phyloP scores from a whole-genome alignment of 1,140 invertebrate genomes.

The Drosophila arawakana region DNA sequence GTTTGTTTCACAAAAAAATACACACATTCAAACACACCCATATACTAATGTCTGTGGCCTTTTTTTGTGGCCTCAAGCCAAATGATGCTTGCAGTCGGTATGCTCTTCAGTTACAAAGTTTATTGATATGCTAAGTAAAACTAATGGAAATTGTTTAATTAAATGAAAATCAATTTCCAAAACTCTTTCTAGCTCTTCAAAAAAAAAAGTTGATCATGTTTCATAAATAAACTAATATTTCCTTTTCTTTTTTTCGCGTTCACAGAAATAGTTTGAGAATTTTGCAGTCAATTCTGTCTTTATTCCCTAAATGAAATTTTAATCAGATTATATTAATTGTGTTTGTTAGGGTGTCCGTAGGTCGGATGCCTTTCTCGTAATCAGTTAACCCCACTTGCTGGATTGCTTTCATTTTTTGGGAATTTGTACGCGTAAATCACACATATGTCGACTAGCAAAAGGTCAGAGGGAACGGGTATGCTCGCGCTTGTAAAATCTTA shows the following conservation, averaged over 20 bases:
- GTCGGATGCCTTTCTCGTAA: neutral
- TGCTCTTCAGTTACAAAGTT: neutral
- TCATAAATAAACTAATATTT: too few relatives aligned
- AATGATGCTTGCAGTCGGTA: slow-evolving; percentile 6
- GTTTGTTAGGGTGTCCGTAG: too few relatives aligned
- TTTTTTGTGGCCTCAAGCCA: neutral
- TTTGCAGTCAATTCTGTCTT: neutral
- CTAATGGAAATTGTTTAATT: too few relatives aligned
- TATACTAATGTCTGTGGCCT: slow-evolving; percentile 62
- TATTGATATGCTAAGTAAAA: neutral
- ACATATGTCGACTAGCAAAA: slow-evolving; percentile 57
- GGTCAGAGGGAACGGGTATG: slow-evolving; percentile 34
- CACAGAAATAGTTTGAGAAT: too few relatives aligned
- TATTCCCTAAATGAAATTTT: neutral
- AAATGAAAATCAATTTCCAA: neutral
- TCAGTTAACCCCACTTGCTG: neutral
- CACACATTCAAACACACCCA: slow-evolving; percentile 51
- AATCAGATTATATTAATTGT: neutral
- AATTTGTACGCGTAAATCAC: slow-evolving; percentile 75
- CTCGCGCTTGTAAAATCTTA: slow-evolving; percentile 55
- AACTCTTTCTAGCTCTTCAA: too few relatives aligned
- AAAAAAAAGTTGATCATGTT: too few relatives aligned
- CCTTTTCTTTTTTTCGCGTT: too few relatives aligned
- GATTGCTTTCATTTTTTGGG: slow-evolving; percentile 9
- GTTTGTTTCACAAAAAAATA: slow-evolving; percentile 60